A percentile compares a stretch with the other conserved stretches of the same genome.
These are phyloP conservation scores for Calameuta idolon DNA, from an alignment of 2,888 invertebrate genomes.

Conservation along the genomic window DNA sequence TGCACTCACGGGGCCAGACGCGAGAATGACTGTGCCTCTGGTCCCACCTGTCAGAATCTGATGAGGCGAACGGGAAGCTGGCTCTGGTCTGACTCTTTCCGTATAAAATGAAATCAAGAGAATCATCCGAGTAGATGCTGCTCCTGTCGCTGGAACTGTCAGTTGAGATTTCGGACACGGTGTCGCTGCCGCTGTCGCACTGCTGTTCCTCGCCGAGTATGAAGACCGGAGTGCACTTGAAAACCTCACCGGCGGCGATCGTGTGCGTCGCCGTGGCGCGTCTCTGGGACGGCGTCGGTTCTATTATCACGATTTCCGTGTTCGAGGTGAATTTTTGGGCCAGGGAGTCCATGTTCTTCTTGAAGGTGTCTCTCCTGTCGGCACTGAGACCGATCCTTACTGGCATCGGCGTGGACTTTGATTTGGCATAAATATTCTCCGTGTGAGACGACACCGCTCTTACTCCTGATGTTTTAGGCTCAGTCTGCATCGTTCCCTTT, in stretches of 20 bases:
- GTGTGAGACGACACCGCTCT: constrained; percentile 43
- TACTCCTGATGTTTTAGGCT: constrained; percentile 26
- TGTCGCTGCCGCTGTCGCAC: constrained; percentile 68
- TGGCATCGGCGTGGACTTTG: constrained; percentile 43
- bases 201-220: constrained; percentile 65
- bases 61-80: constrained; percentile 59
- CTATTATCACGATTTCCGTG: constrained; percentile 59
- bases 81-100: constrained; percentile 60
- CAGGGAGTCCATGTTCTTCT: constrained; percentile 65
- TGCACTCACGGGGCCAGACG: constrained; percentile 66
- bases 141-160: constrained; percentile 69
- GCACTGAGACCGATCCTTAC: constrained; percentile 60
- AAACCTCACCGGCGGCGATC: constrained; percentile 65
- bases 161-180: constrained; percentile 69
- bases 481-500: constrained; percentile 3
- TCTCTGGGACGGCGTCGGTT: constrained; percentile 45
- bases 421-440: constrained; percentile 47
- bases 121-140: constrained; percentile 69
- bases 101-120: constrained; percentile 65
- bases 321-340: constrained; percentile 63
- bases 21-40: constrained; percentile 41
- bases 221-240: constrained; percentile 66
- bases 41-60: constrained; percentile 58
- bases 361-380: constrained; percentile 65
- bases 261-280: constrained; percentile 65